Base-by-base conservation (phyloP, 2,888 invertebrate genomes). In the Plebejus argus region DNA sequence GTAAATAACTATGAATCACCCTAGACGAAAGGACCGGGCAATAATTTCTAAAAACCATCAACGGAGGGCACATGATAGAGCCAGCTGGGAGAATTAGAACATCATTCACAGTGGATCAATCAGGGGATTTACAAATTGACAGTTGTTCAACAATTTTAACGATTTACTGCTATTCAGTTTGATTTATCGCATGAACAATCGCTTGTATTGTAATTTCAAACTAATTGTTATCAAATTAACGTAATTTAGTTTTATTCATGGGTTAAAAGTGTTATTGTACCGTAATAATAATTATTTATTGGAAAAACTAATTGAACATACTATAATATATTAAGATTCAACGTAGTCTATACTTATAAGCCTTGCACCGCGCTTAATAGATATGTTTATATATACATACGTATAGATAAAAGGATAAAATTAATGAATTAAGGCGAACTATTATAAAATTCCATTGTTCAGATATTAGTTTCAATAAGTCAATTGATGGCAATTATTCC, bases 11-110 rank as follows among this genome's bases (percentile, higher is more conserved):
- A 33, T 66, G 66, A 66, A 66, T 66, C 33, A 66, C 66, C 66
- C 66, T 33, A 66, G 66, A 66, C 66, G 28, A 66, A 28, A 66
- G 66, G 66, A 18, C 66, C 33, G 66, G 7, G 28, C 66, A 28
- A 66, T 83, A 85, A 82, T 85, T 85, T 86, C 82, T 81, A 86
- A 84, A 83, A 84, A 84, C 83, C 82, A 86, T 87, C 86, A 84
- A 86, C 85, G 70, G 76, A 81, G 82, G 81, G 81, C 76, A 79
- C 70, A 70, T 15, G 23, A 76, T 81, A 81, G 81, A 82, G 80
- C 80, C 76, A 74, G 74, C 74, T 74, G 53, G 15, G 78, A 84
- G 82, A 84, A 83, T 84, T 84, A 86, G 83, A 86, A 86, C 84
- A 83, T 82, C 83, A 80, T 83, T 83, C 78, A 77, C 79, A 78